phyloP scores from a whole-genome alignment of 2,113 vertebrate genomes.

The Ovibos moschatus region DNA sequence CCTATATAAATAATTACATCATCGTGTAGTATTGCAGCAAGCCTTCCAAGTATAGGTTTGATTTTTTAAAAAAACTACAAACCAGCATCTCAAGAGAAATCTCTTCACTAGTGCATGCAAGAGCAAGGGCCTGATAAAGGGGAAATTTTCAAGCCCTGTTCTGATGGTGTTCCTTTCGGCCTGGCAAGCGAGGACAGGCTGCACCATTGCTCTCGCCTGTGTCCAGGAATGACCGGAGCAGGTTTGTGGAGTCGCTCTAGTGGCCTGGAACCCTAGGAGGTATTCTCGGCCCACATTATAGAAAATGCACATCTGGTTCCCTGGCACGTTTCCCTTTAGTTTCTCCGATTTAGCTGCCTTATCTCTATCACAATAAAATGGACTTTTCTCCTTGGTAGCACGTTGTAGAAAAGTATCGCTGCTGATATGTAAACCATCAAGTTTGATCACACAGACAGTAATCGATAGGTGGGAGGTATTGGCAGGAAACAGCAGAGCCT shows the following conservation, averaged over 20 bases:
- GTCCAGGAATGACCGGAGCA: not conserved
- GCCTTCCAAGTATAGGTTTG: constrained; percentile 71
- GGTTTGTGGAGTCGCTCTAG: not conserved
- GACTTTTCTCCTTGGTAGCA: not conserved
- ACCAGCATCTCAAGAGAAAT: constrained; percentile 56
- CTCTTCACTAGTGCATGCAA: not conserved
- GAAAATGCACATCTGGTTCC: not conserved
- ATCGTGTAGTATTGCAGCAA: constrained; percentile 77
- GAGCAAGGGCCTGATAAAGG: not conserved
- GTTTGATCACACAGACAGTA: not conserved
- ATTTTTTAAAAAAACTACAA: constrained; percentile 53
- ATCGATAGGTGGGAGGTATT: not conserved
- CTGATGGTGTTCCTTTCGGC: not conserved
- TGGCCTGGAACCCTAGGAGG: not conserved
- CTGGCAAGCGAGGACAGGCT: not conserved
- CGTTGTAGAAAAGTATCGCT: not conserved
- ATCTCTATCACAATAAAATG: not conserved
- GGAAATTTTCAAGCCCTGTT: not conserved
- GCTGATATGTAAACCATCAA: not conserved
- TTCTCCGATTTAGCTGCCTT: constrained; percentile 8
- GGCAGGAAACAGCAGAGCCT: not conserved
- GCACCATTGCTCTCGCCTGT: not conserved
- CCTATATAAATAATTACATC: constrained; percentile 78
- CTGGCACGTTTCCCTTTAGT: not conserved
- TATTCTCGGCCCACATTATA: not conserved